Percentiles rank a stretch among this genome's conserved stretches.
phyloP scores from a whole-genome alignment of 2,797 vertebrate genomes.

The Prionace glauca region DNA sequence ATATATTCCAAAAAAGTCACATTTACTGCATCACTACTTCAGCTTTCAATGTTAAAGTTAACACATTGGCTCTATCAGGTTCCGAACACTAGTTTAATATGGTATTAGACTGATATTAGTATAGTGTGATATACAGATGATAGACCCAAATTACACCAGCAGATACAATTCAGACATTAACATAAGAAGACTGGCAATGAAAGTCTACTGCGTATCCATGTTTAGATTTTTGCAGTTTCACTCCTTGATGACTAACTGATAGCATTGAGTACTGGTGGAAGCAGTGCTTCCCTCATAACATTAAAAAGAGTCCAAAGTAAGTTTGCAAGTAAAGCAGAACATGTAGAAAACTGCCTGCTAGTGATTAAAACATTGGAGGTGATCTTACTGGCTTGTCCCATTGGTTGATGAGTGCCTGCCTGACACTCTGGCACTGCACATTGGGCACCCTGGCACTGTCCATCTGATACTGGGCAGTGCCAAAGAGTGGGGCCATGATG shows the following conservation, averaged over 20 bases:
- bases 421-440: too few relatives aligned
- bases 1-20: not conserved
- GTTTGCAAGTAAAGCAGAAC: not conserved
- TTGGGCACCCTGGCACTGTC: too few relatives aligned
- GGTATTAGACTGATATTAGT: not conserved
- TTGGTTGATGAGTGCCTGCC: too few relatives aligned
- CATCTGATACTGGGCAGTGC: too few relatives aligned
- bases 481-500: too few relatives aligned
- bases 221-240: not conserved
- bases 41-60: not conserved
- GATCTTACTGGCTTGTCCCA: too few relatives aligned
- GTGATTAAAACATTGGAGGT: not conserved
- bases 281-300: not conserved
- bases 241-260: not conserved
- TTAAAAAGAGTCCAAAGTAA: not conserved
- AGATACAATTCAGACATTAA: not conserved
- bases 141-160: not conserved
- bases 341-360: not conserved
- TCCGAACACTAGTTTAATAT: not conserved
- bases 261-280: not conserved
- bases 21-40: not conserved
- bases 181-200: not conserved
- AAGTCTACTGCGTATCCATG: not conserved
- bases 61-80: not conserved
- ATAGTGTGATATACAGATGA: not conserved